phyloP scores from a whole-genome alignment of 2,888 invertebrate species.

The Pseudoips prasinana region DNA sequence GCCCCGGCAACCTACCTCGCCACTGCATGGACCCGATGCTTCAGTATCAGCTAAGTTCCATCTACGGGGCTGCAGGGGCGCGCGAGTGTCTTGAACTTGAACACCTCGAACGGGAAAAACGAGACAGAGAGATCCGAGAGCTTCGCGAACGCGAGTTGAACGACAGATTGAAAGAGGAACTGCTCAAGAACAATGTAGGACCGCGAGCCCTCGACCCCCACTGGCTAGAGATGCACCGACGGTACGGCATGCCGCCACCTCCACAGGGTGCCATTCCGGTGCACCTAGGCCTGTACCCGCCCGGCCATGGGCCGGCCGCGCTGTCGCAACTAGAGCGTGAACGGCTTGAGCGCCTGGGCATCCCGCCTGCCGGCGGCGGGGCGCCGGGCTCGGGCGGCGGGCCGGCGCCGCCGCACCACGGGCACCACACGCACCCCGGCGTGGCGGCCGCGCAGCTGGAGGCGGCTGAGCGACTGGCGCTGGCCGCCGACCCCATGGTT shows the following conservation, averaged over 20 bases:
- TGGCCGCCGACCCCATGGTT: conserved; percentile 95
- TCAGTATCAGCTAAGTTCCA: conserved; percentile 88
- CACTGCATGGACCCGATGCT: conserved; percentile 93
- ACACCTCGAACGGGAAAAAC: conserved; percentile 86
- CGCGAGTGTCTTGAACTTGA: conserved; percentile 84
- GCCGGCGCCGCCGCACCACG: conserved; percentile 82
- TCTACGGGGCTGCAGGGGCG: conserved; percentile 89
- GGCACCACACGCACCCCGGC: conserved; percentile 79
- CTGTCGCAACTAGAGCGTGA: conserved; percentile 94
- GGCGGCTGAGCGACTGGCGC: conserved; percentile 89
- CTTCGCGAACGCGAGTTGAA: conserved; percentile 90
- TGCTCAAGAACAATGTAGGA: conserved; percentile 87
- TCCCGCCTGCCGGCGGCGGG: conserved; percentile 84
- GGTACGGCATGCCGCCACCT: conserved; percentile 85
- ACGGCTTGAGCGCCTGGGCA: conserved; percentile 91
- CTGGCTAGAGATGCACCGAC: conserved; percentile 95
- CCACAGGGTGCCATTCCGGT: conserved; percentile 85
- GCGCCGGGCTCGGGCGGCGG: conserved; percentile 93
- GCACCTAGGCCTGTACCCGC: conserved; percentile 88
- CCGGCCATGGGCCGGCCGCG: conserved; percentile 85
- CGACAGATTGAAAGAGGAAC: conserved; percentile 93
- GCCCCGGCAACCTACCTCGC: conserved; percentile 83
- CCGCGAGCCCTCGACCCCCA: conserved; percentile 88
- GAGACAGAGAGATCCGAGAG: conserved; percentile 90
- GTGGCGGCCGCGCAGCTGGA: conserved; percentile 85